Evolutionary conservation across 2,888 invertebrate genomes (phyloP).

Genomic region (Drosophila emarginata): DNA sequence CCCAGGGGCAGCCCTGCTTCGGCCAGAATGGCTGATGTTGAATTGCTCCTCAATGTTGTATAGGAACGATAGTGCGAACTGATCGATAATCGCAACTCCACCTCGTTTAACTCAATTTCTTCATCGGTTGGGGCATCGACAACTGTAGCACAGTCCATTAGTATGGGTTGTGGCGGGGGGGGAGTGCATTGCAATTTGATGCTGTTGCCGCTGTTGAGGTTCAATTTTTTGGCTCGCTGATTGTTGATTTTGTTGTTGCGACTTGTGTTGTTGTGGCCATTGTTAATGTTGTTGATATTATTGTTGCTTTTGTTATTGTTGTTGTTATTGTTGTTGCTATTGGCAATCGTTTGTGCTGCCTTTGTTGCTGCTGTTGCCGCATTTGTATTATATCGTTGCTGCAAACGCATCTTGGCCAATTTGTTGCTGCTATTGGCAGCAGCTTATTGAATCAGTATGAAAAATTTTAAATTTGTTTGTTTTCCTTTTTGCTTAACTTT

Average conservation of each 20-base stretch:
- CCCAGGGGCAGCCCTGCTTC: slow-evolving; percentile 49
- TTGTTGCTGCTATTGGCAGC: slow-evolving; percentile 28
- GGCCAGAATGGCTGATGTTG: slow-evolving; percentile 74
- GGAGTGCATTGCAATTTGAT: slow-evolving; percentile 27
- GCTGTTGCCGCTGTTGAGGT: slow-evolving; percentile 37
- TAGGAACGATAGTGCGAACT: slow-evolving; percentile 50
- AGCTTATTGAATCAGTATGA: slow-evolving; percentile 28
- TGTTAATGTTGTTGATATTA: slow-evolving; percentile 32
- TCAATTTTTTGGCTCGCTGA: slow-evolving; percentile 38
- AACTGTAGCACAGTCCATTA: slow-evolving; percentile 37
- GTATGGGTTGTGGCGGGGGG: slow-evolving; percentile 33
- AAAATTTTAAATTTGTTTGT: slow-evolving; percentile 15
- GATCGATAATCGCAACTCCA: slow-evolving; percentile 58
- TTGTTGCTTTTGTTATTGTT: slow-evolving; percentile 26
- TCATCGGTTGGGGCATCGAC: background rate
- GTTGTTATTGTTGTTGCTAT: slow-evolving; percentile 28
- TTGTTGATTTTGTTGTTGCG: slow-evolving; percentile 35
- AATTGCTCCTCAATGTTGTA: slow-evolving; percentile 74
- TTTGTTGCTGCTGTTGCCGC: slow-evolving; percentile 35
- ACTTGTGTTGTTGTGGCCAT: slow-evolving; percentile 35
- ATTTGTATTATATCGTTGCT: slow-evolving; percentile 55
- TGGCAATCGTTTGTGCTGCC: slow-evolving; percentile 37
- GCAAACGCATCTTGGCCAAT: slow-evolving; percentile 63
- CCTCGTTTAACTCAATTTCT: slow-evolving; percentile 51
- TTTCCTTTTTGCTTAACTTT: slow-evolving; percentile 1